These are phyloP conservation scores for Theristicus caerulescens DNA, from an alignment of 2,113 vertebrate genomes.

Conservation along the genomic window DNA sequence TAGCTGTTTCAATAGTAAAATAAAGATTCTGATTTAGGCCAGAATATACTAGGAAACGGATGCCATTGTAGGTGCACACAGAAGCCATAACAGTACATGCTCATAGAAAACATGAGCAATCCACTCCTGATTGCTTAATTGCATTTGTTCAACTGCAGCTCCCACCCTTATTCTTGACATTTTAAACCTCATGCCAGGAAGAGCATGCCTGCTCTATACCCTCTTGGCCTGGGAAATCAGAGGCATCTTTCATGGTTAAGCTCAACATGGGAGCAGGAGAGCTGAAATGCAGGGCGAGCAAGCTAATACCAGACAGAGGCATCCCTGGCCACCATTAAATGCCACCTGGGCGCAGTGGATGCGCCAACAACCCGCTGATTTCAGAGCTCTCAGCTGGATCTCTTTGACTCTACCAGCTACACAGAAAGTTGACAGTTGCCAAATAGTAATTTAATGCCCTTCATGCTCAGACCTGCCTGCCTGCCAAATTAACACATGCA, in stretches of 20 bases:
- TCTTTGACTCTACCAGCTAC: neutral
- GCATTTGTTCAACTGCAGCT: neutral
- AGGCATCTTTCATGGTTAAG: neutral
- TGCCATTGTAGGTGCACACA: neutral
- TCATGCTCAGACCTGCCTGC: neutral
- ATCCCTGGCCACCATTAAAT: neutral
- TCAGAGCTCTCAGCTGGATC: neutral
- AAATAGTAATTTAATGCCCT: neutral
- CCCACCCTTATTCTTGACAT: neutral
- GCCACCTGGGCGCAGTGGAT: rapidly evolving
- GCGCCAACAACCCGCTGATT: neutral
- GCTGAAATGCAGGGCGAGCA: neutral
- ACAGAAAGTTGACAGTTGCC: neutral
- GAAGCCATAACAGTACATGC: rapidly evolving
- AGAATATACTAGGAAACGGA: neutral
- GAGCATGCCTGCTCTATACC: neutral
- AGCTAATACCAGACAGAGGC: neutral
- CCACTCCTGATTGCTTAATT: neutral
- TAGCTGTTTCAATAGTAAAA: neutral
- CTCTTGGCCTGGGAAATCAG: neutral
- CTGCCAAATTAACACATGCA: neutral
- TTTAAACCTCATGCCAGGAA: neutral
- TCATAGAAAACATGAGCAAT: neutral
- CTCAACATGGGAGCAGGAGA: neutral
- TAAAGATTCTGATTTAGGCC: neutral